Conservation (phyloP, 2,797 vertebrate species). For the Anguilla megastoma region DNA sequence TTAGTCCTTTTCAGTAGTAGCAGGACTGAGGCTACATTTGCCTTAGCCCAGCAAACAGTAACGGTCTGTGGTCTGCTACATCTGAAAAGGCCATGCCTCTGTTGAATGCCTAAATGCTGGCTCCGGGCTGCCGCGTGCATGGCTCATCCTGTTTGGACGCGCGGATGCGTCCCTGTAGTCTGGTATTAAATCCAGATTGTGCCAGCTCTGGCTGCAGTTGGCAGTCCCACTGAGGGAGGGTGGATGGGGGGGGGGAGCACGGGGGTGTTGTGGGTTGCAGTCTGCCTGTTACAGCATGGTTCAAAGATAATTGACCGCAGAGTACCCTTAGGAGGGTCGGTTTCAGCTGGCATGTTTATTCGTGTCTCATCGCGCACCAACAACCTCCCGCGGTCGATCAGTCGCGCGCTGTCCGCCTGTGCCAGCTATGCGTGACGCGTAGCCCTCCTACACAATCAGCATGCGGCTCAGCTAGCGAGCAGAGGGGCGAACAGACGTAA, state of each 20-base stretch:
- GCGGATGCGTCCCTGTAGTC: background rate
- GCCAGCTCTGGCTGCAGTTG: background rate
- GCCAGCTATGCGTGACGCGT: background rate
- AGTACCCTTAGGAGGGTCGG: background rate
- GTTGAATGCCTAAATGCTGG: background rate
- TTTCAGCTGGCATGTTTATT: background rate
- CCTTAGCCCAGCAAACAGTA: background rate
- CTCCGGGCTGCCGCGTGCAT: background rate
- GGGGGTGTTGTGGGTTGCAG: background rate
- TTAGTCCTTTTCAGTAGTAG: background rate
- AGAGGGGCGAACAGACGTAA: background rate
- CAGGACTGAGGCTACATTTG: background rate
- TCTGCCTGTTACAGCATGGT: background rate
- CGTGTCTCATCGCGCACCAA: background rate
- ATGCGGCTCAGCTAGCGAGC: background rate
- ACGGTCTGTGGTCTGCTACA: background rate
- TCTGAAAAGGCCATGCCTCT: too few relatives aligned
- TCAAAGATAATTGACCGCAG: background rate
- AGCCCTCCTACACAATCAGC: background rate
- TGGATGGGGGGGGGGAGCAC: too few relatives aligned
- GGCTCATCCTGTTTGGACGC: too few relatives aligned
- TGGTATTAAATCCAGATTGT: constrained; percentile 1
- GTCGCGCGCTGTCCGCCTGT: background rate
- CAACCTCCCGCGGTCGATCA: background rate
- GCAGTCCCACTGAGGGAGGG: background rate